Base-by-base conservation (phyloP, 2,888 invertebrate species). In the Morpho helenor region DNA sequence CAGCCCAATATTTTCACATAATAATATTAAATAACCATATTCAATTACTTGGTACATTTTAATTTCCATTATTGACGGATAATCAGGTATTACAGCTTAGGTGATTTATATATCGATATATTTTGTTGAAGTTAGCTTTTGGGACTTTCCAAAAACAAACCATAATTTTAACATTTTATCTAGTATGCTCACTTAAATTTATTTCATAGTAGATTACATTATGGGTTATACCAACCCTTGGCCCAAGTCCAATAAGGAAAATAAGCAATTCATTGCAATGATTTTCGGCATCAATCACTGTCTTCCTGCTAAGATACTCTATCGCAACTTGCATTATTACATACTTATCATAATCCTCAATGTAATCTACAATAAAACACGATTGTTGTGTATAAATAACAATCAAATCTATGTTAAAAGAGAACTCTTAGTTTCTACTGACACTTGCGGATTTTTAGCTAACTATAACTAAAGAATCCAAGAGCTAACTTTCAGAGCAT, bases 221-320 rank as follows among this genome's bases (percentile, higher is more conserved):
- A 7, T 8, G 41, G 23, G 8, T 10, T 42, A 22, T 8, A 43
- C 52, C 46, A 22, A 40, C 47, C 43, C 61, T 63, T 76, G 78
- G 80, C 76, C 51, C 16, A 9, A 50, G 39, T 72, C 80, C 79
- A 80, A 69, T 66, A 62, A 61, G 59, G 63, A 64, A 63, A 68
- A 67, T 64, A 62, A 68, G 67, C 62, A 55, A 66, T 66, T 65
- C 61, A 67, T 69, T 69, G 66, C 71, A 70, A 71, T 69, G 67
- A 70, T 68, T 66, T 67, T 64, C 67, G 62, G 60, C 75, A 79
- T 82, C 73, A 68, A 79, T 82, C 80, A 80, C 68, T 68, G 78
- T 78, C 76, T 58, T 54, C 57, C 48, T 53, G 31, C 50, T 47
- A 8, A 44, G 48, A 56, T 59, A 50, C 16, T 41, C 49, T 52